Percentiles rank a stretch among this genome's conserved stretches.
Evolutionary conservation across 2,113 vertebrate species (phyloP).

Genomic region (Puffinus mauretanicus): DNA sequence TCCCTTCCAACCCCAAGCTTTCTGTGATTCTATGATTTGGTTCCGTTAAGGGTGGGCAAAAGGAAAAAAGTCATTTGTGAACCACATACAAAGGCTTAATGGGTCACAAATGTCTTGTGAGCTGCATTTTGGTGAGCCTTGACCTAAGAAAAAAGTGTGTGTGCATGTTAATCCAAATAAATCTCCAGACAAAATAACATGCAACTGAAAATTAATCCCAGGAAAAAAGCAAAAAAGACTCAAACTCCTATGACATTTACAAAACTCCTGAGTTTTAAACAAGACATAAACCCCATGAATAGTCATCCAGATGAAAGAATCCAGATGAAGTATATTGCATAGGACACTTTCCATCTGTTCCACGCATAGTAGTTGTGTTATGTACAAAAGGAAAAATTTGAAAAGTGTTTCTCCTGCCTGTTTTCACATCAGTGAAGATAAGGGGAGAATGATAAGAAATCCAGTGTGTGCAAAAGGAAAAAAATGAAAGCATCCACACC

Average conservation of each 20-base stretch:
- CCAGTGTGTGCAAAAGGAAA: neutral
- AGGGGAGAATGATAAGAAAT: neutral
- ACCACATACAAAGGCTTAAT: neutral
- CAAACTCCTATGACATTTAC: neutral
- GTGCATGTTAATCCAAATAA: neutral
- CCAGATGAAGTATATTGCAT: neutral
- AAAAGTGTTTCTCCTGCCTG: neutral
- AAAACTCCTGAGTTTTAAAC: neutral
- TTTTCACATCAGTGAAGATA: neutral
- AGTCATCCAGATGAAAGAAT: neutral
- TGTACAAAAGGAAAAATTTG: neutral
- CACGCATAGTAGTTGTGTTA: neutral
- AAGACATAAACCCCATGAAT: neutral
- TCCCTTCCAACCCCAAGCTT: neutral
- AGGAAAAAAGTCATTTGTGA: neutral
- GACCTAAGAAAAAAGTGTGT: neutral
- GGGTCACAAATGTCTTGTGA: neutral
- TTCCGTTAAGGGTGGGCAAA: neutral
- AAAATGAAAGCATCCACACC: neutral
- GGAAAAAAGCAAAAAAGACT: fast-evolving
- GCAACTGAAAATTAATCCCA: neutral
- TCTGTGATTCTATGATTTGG: neutral
- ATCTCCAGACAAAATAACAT: neutral
- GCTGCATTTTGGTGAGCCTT: neutral
- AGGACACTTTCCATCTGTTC: neutral